These are phyloP conservation scores for Emydocephalus ijimae DNA, from an alignment of 2,113 vertebrate species.

Conservation along the genomic window DNA sequence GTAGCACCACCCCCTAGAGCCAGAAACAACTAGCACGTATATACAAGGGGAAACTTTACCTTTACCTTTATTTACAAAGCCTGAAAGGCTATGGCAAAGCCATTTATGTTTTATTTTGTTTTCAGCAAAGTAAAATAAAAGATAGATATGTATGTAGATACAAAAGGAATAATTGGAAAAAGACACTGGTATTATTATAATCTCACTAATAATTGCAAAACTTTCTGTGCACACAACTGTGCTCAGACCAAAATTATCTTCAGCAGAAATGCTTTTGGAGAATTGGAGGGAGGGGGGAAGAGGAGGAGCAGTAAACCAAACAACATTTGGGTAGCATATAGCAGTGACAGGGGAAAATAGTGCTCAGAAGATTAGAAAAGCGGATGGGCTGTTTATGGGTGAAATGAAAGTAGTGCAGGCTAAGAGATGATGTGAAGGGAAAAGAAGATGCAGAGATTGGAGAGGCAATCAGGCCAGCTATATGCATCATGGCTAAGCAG, in stretches of 20 bases:
- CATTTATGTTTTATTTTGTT: background rate
- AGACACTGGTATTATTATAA: background rate
- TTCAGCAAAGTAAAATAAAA: background rate
- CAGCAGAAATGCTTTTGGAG: background rate
- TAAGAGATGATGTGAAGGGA: background rate
- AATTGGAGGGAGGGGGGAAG: background rate
- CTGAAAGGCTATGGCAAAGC: background rate
- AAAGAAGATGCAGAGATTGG: background rate
- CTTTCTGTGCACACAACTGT: background rate
- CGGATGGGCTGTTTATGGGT: background rate
- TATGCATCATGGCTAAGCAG: background rate
- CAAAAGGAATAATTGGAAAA: background rate
- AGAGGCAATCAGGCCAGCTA: background rate
- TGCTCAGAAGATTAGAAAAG: background rate
- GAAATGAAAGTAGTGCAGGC: background rate
- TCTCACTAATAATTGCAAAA: background rate
- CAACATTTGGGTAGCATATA: background rate
- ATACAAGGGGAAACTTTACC: no score
- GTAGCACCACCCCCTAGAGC: no score
- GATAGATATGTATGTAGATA: background rate
- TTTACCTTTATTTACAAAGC: background rate
- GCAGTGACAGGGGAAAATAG: background rate
- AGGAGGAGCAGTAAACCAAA: background rate
- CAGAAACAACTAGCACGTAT: no score
- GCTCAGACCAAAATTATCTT: background rate